Evolutionary conservation across 2,113 vertebrate species (phyloP).

Genomic region (Nothobranchius furzeri): DNA sequence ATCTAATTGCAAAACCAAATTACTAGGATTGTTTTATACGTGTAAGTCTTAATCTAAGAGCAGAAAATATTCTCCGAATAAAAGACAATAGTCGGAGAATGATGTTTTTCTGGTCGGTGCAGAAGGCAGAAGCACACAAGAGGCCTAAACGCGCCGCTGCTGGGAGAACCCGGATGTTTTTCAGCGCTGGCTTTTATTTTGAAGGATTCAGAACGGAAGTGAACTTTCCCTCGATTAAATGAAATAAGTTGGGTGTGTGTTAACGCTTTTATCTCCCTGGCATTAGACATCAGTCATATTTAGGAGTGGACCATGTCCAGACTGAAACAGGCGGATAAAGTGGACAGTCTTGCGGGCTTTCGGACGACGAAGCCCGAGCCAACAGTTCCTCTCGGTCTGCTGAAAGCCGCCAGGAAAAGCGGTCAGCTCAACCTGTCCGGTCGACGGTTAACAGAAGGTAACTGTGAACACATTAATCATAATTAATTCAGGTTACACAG

Average conservation of each 20-base stretch:
- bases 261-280: neutral
- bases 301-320: constrained; percentile 74
- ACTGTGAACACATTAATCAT: neutral
- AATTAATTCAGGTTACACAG: no score
- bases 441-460: constrained; percentile 86
- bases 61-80: no score
- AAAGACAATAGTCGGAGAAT: no score
- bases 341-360: constrained; percentile 79
- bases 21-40: no score
- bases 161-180: neutral
- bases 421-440: constrained; percentile 89
- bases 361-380: constrained; percentile 40
- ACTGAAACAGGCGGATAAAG: constrained; percentile 45
- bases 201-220: constrained; percentile 4
- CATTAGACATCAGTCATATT: no score
- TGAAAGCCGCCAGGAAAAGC: constrained; percentile 87
- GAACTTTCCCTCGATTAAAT: neutral
- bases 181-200: neutral
- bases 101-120: no score
- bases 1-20: no score
- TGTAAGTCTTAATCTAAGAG: no score
- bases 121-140: no score
- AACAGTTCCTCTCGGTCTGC: constrained; percentile 79
- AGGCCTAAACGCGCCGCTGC: no score
- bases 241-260: neutral